phyloP scores from a whole-genome alignment of 1,140 invertebrate genomes.

The Eueides isabella region DNA sequence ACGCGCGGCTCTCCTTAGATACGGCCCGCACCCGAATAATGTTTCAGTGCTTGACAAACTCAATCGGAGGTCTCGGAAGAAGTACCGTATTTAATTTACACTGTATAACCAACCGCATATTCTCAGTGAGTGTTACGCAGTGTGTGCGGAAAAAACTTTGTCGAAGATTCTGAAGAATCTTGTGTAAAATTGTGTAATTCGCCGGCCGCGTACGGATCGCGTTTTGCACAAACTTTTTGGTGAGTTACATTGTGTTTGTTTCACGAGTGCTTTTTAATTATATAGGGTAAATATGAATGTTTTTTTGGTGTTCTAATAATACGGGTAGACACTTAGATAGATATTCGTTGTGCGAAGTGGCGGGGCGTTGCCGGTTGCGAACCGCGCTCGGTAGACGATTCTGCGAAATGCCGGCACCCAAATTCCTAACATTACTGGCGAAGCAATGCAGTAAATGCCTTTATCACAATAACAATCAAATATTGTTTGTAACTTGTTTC shows the following conservation, averaged over 20 bases:
- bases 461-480: conserved; percentile 16
- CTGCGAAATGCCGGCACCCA: conserved; percentile 69
- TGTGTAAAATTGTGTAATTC: conserved; percentile 81
- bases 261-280: conserved; percentile 26
- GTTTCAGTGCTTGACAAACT: conserved; percentile 82
- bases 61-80: conserved; percentile 80
- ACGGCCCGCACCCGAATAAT: conserved; percentile 80
- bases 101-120: conserved; percentile 78
- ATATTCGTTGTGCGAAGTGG: conserved; percentile 46
- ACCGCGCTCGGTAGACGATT: conserved; percentile 61
- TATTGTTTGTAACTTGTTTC: not conserved
- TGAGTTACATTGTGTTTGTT: conserved; percentile 52
- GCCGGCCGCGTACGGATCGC: conserved; percentile 72
- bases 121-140: conserved; percentile 81
- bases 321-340: conserved; percentile 49
- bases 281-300: conserved; percentile 30
- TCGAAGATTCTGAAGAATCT: conserved; percentile 82
- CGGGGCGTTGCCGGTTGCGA: conserved; percentile 74
- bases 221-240: conserved; percentile 79
- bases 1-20: conserved; percentile 75
- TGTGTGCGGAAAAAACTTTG: conserved; percentile 81
- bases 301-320: conserved; percentile 32
- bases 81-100: conserved; percentile 80
- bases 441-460: conserved; percentile 30
- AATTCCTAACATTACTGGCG: conserved; percentile 58